These are phyloP conservation scores for Indicator indicator DNA, from an alignment of 2,113 vertebrate species.

Conservation along the genomic window DNA sequence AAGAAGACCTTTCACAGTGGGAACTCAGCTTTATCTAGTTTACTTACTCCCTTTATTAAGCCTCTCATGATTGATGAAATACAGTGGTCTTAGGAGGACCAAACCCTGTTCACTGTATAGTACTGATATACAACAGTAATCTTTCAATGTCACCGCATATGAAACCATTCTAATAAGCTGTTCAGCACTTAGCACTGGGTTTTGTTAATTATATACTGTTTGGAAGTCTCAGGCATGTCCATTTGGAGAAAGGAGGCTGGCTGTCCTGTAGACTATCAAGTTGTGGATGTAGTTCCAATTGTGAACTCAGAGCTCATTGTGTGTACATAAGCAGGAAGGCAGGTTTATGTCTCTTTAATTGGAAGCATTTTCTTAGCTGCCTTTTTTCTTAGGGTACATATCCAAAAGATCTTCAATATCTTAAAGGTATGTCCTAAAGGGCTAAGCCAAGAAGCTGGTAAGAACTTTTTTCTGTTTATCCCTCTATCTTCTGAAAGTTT, in stretches of 20 bases:
- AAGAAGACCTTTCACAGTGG: neutral
- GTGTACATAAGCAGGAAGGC: neutral
- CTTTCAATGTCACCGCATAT: neutral
- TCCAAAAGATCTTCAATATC: neutral
- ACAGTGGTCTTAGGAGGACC: neutral
- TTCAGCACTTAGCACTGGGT: neutral
- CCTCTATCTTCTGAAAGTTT: neutral
- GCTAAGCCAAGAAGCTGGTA: neutral
- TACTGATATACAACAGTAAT: neutral
- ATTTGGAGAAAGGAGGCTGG: neutral
- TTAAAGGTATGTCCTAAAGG: neutral
- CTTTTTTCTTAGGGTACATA: neutral
- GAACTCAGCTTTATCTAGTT: neutral
- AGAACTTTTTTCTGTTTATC: neutral
- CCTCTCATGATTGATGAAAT: neutral
- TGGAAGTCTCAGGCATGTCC: neutral
- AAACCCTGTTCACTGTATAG: neutral
- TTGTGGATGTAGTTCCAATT: neutral
- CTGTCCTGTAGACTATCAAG: neutral
- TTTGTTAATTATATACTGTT: neutral
- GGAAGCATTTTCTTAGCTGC: constrained; percentile 1
- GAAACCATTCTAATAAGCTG: neutral
- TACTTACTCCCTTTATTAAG: neutral
- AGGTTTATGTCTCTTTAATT: constrained; percentile 7
- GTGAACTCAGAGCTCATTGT: neutral